phyloP scores from a whole-genome alignment of 1,140 invertebrate species.

The Drosophila guanche region DNA sequence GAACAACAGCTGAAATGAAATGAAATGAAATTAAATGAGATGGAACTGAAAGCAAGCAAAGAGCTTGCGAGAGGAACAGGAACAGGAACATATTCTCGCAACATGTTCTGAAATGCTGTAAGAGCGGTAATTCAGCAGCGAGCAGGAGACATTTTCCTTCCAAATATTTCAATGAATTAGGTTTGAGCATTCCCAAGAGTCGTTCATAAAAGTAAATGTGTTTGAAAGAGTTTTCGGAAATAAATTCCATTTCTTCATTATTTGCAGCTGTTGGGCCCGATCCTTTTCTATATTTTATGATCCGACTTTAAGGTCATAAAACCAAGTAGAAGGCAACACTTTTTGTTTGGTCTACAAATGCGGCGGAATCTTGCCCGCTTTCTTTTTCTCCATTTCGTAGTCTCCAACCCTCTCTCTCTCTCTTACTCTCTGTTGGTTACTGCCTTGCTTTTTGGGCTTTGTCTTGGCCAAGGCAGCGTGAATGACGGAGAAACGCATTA shows the following conservation, averaged over 20 bases:
- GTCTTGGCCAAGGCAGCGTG: constrained; percentile 37
- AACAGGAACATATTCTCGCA: constrained; percentile 20
- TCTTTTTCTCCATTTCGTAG: neutral
- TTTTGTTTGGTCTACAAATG: constrained; percentile 35
- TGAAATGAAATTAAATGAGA: constrained; percentile 32
- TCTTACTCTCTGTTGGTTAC: neutral
- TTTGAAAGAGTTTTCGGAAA: too few relatives aligned
- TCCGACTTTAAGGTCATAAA: constrained; percentile 46
- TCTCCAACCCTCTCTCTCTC: neutral
- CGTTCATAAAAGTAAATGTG: too few relatives aligned
- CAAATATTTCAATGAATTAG: too few relatives aligned
- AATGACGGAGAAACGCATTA: constrained; percentile 64
- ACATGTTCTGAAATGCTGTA: constrained; percentile 31
- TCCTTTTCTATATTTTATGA: constrained; percentile 35
- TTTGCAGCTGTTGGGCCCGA: neutral
- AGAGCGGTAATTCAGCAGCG: constrained; percentile 7
- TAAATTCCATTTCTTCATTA: too few relatives aligned
- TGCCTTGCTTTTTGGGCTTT: constrained; percentile 10
- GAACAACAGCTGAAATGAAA: constrained; percentile 22
- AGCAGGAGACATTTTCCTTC: too few relatives aligned
- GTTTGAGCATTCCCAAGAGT: too few relatives aligned
- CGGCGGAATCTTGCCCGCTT: constrained; percentile 20
- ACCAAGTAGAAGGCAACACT: constrained; percentile 19
- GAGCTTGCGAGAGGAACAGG: neutral
- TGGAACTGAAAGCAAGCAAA: constrained; percentile 17